Base-by-base conservation (phyloP, 2,113 vertebrate genomes). In the Hippopotamus amphibius region DNA sequence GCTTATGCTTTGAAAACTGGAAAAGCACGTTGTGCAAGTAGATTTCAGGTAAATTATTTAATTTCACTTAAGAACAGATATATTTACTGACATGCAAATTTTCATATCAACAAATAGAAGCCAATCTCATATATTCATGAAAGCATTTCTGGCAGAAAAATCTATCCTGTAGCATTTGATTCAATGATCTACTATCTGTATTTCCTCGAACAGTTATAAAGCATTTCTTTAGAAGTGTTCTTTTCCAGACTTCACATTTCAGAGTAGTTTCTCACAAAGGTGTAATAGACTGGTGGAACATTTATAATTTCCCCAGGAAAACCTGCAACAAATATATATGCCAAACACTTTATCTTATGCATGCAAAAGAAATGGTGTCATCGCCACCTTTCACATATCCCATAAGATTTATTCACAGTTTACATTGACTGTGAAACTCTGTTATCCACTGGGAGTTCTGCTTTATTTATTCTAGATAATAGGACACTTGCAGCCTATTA, bases 391-490 rank as follows among this genome's bases (percentile, higher is more conserved):
- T 96, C 85, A 65, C 43, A 43, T 11, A 13, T 12, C 68, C 55
- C 76, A 13, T 10, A 66, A 63, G 80, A 76, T 68, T 72, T 84
- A 65, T 69, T 93, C 55, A 63, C 66, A 89, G 89, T 79, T 90
- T 81, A 41, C 50, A 9, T 41, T 82, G 61, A 61, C 83, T 55
- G 21, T 90, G 92, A 91, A 72, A 57, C 90, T 68, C 33, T 41
- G 33, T 46, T 74, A 30, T 22, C 74, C 63, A 0, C 24, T 28
- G 37, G 53, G 90, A 81, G 50, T 72, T 74, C 41, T 72, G 33
- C 69, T 93, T 91, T 92, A 41, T 81, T 90, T 95, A 69, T 74
- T 66, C 82, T 8, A 80, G 72, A 59, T 83, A 82, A 90, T 89
- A 72, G 89, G 87, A 48, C 57, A 28, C 81, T 95, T 74, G 57